Percentiles rank a stretch among this genome's conserved stretches.
Evolutionary conservation across 2,797 vertebrate species (phyloP).

Genomic region (Leuciscus waleckii): DNA sequence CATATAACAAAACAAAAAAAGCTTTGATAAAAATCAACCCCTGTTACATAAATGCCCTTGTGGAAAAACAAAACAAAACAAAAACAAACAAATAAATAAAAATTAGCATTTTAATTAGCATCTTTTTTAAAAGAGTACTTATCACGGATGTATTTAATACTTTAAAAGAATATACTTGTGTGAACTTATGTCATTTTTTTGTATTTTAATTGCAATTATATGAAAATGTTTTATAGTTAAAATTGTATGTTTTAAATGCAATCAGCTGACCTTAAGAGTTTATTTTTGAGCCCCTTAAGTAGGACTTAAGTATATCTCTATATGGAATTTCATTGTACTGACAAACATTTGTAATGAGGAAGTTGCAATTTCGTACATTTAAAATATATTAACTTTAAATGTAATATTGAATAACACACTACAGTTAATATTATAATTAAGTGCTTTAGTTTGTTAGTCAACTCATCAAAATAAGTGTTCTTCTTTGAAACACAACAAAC

Average conservation of each 20-base stretch:
- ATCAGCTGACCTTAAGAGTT: too few species aligned
- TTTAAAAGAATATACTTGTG: too few species aligned
- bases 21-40: background rate
- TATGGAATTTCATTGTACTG: background rate
- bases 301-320: background rate
- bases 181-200: background rate
- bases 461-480: background rate
- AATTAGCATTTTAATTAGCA: too few species aligned
- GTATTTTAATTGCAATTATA: background rate
- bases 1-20: background rate
- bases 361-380: background rate
- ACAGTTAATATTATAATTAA: background rate
- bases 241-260: too few species aligned
- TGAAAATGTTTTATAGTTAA: background rate
- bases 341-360: background rate
- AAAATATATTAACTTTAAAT: background rate
- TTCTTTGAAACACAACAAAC: background rate
- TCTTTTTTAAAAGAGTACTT: background rate
- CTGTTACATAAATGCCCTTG: background rate
- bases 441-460: background rate
- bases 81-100: too few species aligned
- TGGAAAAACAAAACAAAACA: background rate
- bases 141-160: background rate
- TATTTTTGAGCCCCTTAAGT: background rate
- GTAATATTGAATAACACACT: background rate